Percentiles rank a stretch among this genome's conserved stretches.
Conservation (phyloP, 2,113 vertebrate genomes). For the Podarcis raffonei region DNA sequence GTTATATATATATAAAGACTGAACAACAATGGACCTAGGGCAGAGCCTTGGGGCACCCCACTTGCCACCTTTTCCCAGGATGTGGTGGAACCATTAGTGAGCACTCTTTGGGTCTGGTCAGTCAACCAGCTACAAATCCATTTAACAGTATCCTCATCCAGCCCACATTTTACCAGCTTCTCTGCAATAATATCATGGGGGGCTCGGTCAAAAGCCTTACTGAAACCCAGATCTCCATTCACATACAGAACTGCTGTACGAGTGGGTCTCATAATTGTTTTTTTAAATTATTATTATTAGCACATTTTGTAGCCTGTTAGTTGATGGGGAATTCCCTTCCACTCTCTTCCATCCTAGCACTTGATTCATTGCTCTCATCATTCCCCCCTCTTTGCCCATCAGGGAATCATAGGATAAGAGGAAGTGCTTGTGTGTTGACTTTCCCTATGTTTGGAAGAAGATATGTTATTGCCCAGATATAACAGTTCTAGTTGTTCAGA, state of each 20-base stretch:
- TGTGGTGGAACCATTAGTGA: no score
- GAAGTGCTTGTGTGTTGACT: background rate
- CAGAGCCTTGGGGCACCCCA: no score
- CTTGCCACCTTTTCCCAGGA: no score
- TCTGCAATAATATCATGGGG: no score
- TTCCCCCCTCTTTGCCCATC: background rate
- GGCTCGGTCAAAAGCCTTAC: no score
- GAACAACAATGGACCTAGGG: no score
- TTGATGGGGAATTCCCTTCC: background rate
- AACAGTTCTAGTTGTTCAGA: background rate
- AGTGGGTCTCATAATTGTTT: background rate
- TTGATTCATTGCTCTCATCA: background rate
- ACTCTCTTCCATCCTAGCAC: background rate
- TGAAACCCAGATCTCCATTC: no score
- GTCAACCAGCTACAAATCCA: no score
- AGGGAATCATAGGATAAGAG: background rate
- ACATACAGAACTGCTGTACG: background rate
- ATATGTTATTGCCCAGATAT: background rate
- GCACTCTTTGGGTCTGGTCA: no score
- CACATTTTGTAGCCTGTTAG: background rate
- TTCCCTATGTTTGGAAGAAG: background rate
- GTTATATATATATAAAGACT: no score
- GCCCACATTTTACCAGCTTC: no score
- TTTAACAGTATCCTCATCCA: no score
- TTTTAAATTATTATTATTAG: background rate